Conservation (phyloP, 2,113 vertebrate species). For the Podarcis raffonei region DNA sequence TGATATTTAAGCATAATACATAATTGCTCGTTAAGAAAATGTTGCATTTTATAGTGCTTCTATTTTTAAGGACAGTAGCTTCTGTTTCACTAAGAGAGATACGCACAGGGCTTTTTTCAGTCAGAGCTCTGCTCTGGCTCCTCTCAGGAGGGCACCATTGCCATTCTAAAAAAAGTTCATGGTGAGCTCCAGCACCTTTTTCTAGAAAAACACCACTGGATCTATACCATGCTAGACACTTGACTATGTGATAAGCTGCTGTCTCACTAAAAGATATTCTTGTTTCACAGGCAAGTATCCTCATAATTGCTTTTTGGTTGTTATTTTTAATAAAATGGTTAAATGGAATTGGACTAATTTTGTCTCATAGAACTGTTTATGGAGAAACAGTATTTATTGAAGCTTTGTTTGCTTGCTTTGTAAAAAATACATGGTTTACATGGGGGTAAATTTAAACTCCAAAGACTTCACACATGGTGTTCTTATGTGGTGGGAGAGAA, state of each 20-base stretch:
- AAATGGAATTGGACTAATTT: background rate
- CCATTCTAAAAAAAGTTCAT: too few relatives aligned
- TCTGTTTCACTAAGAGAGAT: too few relatives aligned
- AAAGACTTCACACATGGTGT: background rate
- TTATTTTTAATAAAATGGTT: slow-evolving; percentile 11
- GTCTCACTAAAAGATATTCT: background rate
- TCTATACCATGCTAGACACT: too few relatives aligned
- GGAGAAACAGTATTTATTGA: background rate
- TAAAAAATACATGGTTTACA: background rate
- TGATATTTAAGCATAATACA: too few relatives aligned
- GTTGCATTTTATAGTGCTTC: too few relatives aligned
- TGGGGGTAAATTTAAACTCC: background rate
- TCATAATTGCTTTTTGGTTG: background rate
- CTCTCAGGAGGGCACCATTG: too few relatives aligned
- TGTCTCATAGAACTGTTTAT: background rate
- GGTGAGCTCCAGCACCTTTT: too few relatives aligned
- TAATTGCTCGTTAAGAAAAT: too few relatives aligned
- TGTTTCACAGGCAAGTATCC: background rate
- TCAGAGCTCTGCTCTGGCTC: too few relatives aligned
- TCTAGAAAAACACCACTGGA: too few relatives aligned
- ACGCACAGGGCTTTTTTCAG: too few relatives aligned
- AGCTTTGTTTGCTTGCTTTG: background rate
- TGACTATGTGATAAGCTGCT: background rate
- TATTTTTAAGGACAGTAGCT: too few relatives aligned
- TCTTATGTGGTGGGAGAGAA: background rate